Percentiles rank a stretch among this genome's conserved stretches.
Evolutionary conservation across 2,888 invertebrate genomes (phyloP).

Genomic region (Reticulitermes lucifugus): DNA sequence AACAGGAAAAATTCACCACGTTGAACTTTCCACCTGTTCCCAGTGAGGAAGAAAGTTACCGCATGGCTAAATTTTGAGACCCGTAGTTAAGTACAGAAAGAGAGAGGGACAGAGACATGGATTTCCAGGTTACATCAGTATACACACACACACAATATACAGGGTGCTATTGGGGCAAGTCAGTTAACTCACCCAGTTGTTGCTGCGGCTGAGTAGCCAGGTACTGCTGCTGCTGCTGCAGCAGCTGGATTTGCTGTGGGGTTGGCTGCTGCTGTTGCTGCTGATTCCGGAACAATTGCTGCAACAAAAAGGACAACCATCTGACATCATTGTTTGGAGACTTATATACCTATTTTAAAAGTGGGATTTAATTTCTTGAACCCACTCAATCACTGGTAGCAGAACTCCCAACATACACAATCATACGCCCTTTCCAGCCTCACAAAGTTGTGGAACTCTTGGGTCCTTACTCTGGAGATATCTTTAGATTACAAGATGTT

Average conservation of each 20-base stretch:
- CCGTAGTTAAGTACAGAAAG: constrained; percentile 1
- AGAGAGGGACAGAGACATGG: background rate
- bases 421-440: no score
- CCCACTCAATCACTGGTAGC: no score
- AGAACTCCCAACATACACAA: no score
- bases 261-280: constrained; percentile 72
- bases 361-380: no score
- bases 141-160: background rate
- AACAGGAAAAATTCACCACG: no score
- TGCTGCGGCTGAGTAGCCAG: constrained; percentile 75
- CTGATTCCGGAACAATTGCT: constrained; percentile 93
- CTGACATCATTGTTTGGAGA: no score
- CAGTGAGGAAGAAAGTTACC: background rate
- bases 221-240: constrained; percentile 81
- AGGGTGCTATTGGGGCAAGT: background rate
- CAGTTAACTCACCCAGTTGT: constrained; percentile 57
- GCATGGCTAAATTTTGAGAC: background rate
- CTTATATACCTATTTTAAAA: no score
- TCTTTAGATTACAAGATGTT: no score
- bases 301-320: constrained; percentile 61
- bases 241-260: constrained; percentile 60
- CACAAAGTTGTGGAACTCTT: no score
- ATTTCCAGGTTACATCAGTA: background rate
- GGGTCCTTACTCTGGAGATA: no score
- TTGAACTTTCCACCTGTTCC: no score